These are phyloP conservation scores for Nansenia antarctica DNA, from an alignment of 2,113 vertebrate genomes.

Conservation along the genomic window DNA sequence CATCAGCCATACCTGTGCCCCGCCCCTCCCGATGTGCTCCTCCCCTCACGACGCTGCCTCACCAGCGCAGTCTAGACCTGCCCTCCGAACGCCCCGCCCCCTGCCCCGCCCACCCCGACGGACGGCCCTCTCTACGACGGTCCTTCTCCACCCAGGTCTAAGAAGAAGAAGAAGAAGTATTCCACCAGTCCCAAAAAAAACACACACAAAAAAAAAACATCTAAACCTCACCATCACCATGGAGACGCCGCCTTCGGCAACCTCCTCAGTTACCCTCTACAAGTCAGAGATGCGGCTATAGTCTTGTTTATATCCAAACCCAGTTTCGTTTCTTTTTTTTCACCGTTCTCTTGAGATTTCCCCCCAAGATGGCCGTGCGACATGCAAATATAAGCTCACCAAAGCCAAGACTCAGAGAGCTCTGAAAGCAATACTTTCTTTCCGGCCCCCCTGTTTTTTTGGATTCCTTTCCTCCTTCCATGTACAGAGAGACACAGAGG, in stretches of 20 bases:
- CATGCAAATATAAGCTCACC: slow-evolving; percentile 33
- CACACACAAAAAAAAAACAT: too few relatives aligned
- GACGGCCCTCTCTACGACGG: slow-evolving; percentile 63
- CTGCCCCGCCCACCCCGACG: slow-evolving; percentile 59
- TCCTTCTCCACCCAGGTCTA: slow-evolving; percentile 80
- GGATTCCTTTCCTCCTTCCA: neutral
- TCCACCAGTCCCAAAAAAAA: too few relatives aligned
- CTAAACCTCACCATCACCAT: neutral
- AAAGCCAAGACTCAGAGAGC: slow-evolving; percentile 47
- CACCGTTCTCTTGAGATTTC: slow-evolving; percentile 1
- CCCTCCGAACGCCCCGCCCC: slow-evolving; percentile 49
- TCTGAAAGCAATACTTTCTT: slow-evolving; percentile 68
- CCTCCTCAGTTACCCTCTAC: neutral
- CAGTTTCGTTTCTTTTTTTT: neutral
- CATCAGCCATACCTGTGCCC: slow-evolving; percentile 81
- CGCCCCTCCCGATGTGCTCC: slow-evolving; percentile 82
- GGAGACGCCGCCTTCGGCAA: neutral
- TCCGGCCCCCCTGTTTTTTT: neutral
- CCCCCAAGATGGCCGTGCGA: slow-evolving; percentile 5
- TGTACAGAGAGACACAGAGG: slow-evolving; percentile 44
- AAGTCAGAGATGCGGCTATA: slow-evolving; percentile 10
- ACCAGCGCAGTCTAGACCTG: slow-evolving; percentile 83
- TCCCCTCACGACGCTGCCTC: slow-evolving; percentile 81
- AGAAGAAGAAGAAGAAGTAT: too few relatives aligned
- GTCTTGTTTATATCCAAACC: too few relatives aligned